These are phyloP conservation scores for Orthosia gracilis DNA, from an alignment of 2,888 invertebrate genomes.

Conservation along the genomic window DNA sequence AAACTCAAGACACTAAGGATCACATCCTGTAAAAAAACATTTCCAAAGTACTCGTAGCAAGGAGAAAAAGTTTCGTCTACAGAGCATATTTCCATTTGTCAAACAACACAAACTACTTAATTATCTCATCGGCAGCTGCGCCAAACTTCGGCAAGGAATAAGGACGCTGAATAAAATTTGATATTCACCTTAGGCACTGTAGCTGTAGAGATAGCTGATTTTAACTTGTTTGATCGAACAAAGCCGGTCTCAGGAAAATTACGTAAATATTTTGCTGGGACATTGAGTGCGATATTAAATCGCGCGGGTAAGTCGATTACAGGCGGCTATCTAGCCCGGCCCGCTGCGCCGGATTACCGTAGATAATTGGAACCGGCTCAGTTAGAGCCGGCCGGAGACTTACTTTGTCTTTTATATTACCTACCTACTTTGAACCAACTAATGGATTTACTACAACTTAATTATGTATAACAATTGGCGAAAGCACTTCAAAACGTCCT, in stretches of 20 bases:
- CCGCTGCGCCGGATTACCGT: conserved; percentile 79
- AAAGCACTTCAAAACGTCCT: conserved; percentile 51
- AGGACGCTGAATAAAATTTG: conserved; percentile 48
- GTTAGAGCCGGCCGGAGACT: conserved; percentile 65
- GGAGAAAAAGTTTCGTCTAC: conserved; percentile 16
- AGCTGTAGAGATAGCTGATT: conserved; percentile 49
- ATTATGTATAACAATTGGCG: conserved; percentile 53
- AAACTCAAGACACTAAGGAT: not conserved
- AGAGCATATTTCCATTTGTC: conserved; percentile 14
- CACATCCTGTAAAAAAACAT: not conserved
- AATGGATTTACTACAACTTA: conserved; percentile 63
- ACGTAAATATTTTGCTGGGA: conserved; percentile 82
- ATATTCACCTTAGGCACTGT: conserved; percentile 46
- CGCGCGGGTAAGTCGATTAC: conserved; percentile 83
- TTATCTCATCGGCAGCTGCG: conserved; percentile 45
- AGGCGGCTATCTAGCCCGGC: conserved; percentile 77
- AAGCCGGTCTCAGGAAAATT: conserved; percentile 74
- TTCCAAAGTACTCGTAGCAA: not conserved
- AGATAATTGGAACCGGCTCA: conserved; percentile 79
- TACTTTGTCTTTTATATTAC: conserved; percentile 65
- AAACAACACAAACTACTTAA: conserved; percentile 42
- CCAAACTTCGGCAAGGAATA: conserved; percentile 46
- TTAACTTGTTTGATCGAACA: conserved; percentile 67
- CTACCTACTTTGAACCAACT: conserved; percentile 55
- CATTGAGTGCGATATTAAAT: conserved; percentile 85